Evolutionary conservation across 2,113 vertebrate species (phyloP).

Genomic region (Mus spicilegus): DNA sequence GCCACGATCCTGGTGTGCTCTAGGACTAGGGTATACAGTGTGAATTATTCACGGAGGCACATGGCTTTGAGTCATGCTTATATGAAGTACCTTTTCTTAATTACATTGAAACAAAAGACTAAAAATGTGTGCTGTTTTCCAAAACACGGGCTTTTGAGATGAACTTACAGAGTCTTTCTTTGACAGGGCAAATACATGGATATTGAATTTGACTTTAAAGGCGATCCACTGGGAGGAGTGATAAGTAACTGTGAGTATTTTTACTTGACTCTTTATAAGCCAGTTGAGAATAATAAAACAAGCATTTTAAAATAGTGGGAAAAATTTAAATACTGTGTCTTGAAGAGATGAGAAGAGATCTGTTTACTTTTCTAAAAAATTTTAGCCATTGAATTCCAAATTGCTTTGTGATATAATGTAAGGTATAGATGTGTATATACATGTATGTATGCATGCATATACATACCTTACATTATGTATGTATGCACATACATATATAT

Average conservation of each 20-base stretch:
- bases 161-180: constrained; percentile 65
- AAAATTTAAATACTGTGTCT: neutral
- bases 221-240: constrained; percentile 97
- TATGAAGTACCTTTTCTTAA: constrained; percentile 39
- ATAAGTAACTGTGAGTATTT: constrained; percentile 99
- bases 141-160: neutral
- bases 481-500: neutral
- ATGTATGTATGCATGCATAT: neutral
- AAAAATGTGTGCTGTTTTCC: neutral
- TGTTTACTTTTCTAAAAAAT: constrained; percentile 25
- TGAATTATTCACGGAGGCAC: constrained; percentile 48
- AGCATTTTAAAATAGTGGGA: neutral
- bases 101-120: constrained; percentile 20
- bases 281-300: constrained; percentile 12
- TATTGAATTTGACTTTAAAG: constrained; percentile 99
- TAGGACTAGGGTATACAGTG: neutral
- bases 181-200: constrained; percentile 99
- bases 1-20: neutral
- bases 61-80: neutral
- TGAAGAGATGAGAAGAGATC: neutral
- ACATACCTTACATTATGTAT: neutral
- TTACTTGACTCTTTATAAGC: constrained; percentile 14
- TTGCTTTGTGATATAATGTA: constrained; percentile 21
- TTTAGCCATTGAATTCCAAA: constrained; percentile 26
- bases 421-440: neutral